These are phyloP conservation scores for Agriopis leucophaearia DNA, from an alignment of 2,888 invertebrate species.

Conservation along the genomic window DNA sequence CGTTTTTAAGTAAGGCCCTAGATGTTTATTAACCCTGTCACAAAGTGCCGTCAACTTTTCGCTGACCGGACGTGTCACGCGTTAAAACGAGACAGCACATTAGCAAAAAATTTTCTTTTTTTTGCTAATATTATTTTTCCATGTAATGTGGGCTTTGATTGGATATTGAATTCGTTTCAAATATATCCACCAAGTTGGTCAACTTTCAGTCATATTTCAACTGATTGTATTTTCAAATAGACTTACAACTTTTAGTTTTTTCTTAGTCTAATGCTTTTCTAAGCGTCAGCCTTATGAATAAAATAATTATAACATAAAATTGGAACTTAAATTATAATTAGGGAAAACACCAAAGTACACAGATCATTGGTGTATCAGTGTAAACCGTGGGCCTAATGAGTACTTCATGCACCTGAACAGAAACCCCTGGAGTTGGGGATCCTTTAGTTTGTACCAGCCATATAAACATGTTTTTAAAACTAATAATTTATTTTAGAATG, in stretches of 20 bases:
- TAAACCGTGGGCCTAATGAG: too few species aligned
- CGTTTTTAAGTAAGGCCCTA: too few species aligned
- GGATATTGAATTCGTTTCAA: neutral
- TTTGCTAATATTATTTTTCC: too few species aligned
- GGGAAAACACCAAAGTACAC: constrained; percentile 23
- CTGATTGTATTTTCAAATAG: constrained; percentile 13
- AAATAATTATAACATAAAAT: constrained; percentile 49
- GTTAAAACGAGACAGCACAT: neutral
- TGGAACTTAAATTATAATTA: constrained; percentile 50
- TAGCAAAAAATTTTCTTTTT: too few species aligned
- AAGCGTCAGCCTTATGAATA: constrained; percentile 73
- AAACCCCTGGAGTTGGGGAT: too few species aligned
- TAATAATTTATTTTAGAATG: too few species aligned
- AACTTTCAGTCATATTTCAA: neutral
- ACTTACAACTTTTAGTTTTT: constrained; percentile 32
- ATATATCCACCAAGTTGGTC: neutral
- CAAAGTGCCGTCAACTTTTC: neutral
- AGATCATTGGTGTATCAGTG: neutral
- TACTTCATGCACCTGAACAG: too few species aligned
- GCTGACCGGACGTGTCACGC: neutral
- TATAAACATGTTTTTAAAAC: too few species aligned
- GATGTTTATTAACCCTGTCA: neutral
- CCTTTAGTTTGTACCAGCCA: too few species aligned
- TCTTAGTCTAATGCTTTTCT: constrained; percentile 59
- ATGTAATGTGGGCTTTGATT: neutral